A percentile compares a stretch with the other conserved stretches of the same genome.
Conservation (phyloP, 2,797 vertebrate species). For the Vireo griseus region DNA sequence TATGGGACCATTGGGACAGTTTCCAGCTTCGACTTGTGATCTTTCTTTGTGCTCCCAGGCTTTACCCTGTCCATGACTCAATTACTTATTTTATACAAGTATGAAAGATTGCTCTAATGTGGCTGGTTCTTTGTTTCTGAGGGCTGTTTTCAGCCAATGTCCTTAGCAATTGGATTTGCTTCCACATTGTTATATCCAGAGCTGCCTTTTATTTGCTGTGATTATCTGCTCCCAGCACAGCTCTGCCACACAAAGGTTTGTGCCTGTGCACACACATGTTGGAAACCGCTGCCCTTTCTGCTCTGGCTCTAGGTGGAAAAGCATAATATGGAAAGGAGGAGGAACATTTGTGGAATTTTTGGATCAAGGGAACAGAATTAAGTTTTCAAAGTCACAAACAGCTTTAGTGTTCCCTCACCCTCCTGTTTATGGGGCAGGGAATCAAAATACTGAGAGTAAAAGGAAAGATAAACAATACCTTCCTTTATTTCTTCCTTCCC, state of each 20-base stretch:
- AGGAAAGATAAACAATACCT: constrained; percentile 69
- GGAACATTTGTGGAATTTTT: not conserved
- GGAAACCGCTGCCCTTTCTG: not conserved
- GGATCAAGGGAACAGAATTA: not conserved
- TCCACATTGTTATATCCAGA: constrained; percentile 9
- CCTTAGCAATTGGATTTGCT: not conserved
- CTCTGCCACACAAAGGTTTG: not conserved
- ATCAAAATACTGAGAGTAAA: constrained; percentile 5
- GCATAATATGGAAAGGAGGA: not conserved
- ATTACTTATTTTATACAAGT: constrained; percentile 14
- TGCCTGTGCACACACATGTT: not conserved
- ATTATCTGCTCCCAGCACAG: constrained; percentile 12
- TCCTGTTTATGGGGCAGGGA: not conserved
- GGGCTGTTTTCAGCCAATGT: not conserved
- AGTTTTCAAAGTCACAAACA: not conserved
- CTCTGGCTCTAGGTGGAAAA: not conserved
- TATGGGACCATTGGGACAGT: not conserved
- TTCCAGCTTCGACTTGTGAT: not conserved
- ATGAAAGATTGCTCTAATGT: constrained; percentile 31
- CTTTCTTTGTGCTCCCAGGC: constrained; percentile 19
- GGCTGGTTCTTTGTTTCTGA: not conserved
- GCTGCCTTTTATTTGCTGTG: constrained; percentile 41
- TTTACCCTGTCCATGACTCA: not conserved
- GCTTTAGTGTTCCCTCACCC: not conserved
- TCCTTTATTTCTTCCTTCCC: constrained; percentile 44